Evolutionary conservation across 2,797 vertebrate genomes (phyloP).

Genomic region (Echeneis naucrates): DNA sequence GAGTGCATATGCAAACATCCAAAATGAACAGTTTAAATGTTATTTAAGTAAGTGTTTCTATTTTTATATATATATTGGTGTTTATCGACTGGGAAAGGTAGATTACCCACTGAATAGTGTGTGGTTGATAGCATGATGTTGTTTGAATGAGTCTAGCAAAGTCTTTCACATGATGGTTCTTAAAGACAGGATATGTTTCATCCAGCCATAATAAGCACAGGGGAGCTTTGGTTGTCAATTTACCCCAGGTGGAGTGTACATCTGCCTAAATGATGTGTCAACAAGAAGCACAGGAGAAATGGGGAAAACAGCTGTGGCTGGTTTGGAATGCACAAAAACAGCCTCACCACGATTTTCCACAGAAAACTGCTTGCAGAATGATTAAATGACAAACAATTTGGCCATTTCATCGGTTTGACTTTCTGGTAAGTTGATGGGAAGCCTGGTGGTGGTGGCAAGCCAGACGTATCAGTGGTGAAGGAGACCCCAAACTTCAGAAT

Average conservation of each 20-base stretch:
- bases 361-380: constrained; percentile 29
- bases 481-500: constrained; percentile 31
- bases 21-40: constrained; percentile 29
- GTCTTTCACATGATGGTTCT: constrained; percentile 46
- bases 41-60: constrained; percentile 36
- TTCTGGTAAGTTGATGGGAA: constrained; percentile 46
- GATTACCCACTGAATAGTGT: constrained; percentile 31
- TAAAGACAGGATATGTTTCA: constrained; percentile 65
- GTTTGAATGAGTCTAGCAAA: constrained; percentile 29
- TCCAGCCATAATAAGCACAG: constrained; percentile 55
- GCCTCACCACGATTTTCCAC: constrained; percentile 60
- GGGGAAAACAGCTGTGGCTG: constrained; percentile 70
- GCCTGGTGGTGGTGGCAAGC: constrained; percentile 46
- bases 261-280: constrained; percentile 66
- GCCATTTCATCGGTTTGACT: constrained; percentile 48
- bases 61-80: constrained; percentile 37
- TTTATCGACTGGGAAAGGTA: constrained; percentile 30
- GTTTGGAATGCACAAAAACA: constrained; percentile 60
- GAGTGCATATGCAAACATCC: constrained; percentile 48
- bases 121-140: constrained; percentile 32
- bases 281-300: constrained; percentile 60
- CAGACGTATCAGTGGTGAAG: constrained; percentile 51
- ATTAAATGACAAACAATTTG: constrained; percentile 65
- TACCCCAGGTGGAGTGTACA: constrained; percentile 69
- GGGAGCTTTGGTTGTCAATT: constrained; percentile 53